Percentiles rank a stretch among this genome's conserved stretches.
Conservation (phyloP, 2,888 invertebrate genomes). For the Oegoconia quadripuncta region DNA sequence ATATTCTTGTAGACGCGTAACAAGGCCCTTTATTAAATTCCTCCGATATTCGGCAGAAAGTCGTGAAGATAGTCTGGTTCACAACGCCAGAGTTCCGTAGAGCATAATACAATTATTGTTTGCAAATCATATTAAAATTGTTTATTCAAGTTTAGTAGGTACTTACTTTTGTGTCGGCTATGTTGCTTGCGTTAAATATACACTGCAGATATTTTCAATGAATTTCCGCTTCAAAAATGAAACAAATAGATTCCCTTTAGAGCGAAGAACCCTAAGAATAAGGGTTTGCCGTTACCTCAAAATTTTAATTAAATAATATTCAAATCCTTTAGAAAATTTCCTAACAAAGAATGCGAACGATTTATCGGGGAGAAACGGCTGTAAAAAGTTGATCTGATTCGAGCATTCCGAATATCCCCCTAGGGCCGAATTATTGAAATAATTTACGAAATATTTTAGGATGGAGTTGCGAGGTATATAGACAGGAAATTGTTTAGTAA, state of each 20-base stretch:
- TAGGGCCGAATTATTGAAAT: conserved; percentile 30
- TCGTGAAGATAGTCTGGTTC: too few relatives aligned
- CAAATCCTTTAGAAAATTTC: conserved; percentile 33
- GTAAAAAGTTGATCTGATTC: conserved; percentile 31
- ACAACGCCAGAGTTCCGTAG: too few relatives aligned
- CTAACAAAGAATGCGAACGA: conserved; percentile 31
- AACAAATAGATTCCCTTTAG: too few relatives aligned
- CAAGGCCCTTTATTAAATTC: conserved; percentile 32
- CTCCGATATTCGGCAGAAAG: conserved; percentile 22
- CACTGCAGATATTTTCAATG: too few relatives aligned
- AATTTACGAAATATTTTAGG: conserved; percentile 26
- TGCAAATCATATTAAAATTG: too few relatives aligned
- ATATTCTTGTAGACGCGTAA: conserved; percentile 24
- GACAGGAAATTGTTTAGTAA: conserved; percentile 15
- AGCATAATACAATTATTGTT: too few relatives aligned
- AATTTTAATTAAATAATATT: conserved; percentile 41
- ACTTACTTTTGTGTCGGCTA: too few relatives aligned
- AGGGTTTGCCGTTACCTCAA: conserved; percentile 14
- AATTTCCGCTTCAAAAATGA: too few relatives aligned
- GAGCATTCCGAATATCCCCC: conserved; percentile 26
- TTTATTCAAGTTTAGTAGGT: too few relatives aligned
- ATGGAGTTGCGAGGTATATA: conserved; percentile 16
- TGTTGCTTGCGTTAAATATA: too few relatives aligned
- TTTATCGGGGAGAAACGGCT: conserved; percentile 36
- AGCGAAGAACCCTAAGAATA: neutral